Conservation (phyloP, 2,888 invertebrate species). For the Ochropleura plecta region DNA sequence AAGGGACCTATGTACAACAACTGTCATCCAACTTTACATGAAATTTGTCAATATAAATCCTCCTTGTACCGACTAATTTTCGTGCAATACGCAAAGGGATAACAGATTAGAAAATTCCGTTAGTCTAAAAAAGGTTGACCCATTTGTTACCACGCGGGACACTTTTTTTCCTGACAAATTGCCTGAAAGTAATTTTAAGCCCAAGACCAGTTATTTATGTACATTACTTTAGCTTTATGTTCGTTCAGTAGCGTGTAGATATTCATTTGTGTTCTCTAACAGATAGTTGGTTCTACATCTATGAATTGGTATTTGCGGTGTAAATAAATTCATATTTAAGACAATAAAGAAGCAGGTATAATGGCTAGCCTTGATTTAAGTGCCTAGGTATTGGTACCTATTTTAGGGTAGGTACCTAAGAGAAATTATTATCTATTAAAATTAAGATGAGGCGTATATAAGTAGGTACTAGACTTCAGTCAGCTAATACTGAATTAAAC, state of each 20-base stretch:
- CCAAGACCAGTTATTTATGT: constrained; percentile 86
- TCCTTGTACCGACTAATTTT: constrained; percentile 68
- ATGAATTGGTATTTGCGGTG: constrained; percentile 11
- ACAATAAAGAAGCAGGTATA: neutral
- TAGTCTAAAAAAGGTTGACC: constrained; percentile 84
- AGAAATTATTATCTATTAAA: constrained; percentile 6
- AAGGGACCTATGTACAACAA: constrained; percentile 56
- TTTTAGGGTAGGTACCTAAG: neutral
- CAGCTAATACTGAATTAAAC: neutral
- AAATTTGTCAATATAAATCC: constrained; percentile 68
- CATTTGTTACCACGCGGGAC: constrained; percentile 83
- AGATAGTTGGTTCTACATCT: constrained; percentile 38
- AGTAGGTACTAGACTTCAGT: neutral
- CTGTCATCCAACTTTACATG: constrained; percentile 60
- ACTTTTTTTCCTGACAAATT: constrained; percentile 88
- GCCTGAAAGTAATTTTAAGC: constrained; percentile 88
- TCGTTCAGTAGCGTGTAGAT: constrained; percentile 64
- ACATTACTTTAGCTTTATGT: constrained; percentile 80
- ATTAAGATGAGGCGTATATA: constrained; percentile 1
- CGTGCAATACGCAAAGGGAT: constrained; percentile 74
- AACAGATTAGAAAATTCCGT: constrained; percentile 84
- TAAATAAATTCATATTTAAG: constrained; percentile 28
- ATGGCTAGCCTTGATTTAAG: neutral
- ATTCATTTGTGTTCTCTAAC: constrained; percentile 58
- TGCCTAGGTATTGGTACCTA: neutral